Evolutionary conservation across 2,113 vertebrate species (phyloP).

Genomic region (Numida meleagris): DNA sequence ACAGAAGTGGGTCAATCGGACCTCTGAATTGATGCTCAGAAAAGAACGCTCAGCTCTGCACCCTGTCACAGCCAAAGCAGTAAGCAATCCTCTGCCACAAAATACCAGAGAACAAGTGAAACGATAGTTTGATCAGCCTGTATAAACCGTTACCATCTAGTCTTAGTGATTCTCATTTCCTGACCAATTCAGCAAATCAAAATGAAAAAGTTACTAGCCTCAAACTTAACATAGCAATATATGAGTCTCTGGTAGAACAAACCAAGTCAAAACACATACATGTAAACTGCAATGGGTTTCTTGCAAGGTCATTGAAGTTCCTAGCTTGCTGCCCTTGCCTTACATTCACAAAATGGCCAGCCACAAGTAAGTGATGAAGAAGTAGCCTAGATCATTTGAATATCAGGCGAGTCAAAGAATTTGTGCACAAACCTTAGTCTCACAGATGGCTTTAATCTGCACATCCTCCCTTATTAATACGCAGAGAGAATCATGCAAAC

Average conservation of each 20-base stretch:
- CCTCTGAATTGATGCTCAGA: background rate
- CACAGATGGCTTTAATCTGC: slow-evolving; percentile 55
- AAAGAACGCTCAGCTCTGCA: background rate
- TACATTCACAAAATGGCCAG: background rate
- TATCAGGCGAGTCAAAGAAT: slow-evolving; percentile 15
- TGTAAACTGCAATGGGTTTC: background rate
- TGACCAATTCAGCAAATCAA: background rate
- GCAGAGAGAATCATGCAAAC: background rate
- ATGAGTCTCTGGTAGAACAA: background rate
- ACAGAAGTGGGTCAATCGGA: background rate
- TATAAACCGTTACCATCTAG: background rate
- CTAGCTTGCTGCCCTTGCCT: background rate
- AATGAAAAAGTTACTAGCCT: background rate
- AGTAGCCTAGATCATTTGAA: background rate
- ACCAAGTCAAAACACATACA: background rate
- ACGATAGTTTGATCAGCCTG: background rate
- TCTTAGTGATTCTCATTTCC: background rate
- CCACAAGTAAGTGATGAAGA: background rate
- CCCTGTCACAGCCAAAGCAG: background rate
- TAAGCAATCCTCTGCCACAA: background rate
- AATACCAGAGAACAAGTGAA: background rate
- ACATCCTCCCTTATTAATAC: background rate
- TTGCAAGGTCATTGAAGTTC: background rate
- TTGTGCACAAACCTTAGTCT: background rate
- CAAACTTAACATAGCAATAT: background rate